Evolutionary conservation across 2,113 vertebrate genomes (phyloP), one percentile per base, ranked within the genome.

Genomic region (Pteropus alecto): DNA sequence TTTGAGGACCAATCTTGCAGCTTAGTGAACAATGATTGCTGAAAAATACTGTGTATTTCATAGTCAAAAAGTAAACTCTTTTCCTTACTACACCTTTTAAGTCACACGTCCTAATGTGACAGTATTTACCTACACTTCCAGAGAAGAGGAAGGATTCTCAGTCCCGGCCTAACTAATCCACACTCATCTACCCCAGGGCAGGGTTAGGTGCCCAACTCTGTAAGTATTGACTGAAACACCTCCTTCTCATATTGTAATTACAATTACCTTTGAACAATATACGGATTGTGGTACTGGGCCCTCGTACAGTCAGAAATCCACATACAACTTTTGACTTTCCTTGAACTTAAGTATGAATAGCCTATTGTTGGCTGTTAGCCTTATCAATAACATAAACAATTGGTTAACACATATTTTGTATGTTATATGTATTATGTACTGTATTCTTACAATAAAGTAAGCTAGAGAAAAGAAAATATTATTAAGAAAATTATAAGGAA

Each of bases 31-130:
- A 19, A 61, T 56, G 54, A 73, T 67, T 95, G 56, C 51, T 81
- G 33, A 51, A 90, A 78, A 81, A 30, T 71, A 22, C 63, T 13
- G n/a, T 18, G 35, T 51, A 82, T 94, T 95, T 77, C 22, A 43
- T 84, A 67, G 38, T 58, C 33, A 83, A 61, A 96, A 92, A 86
- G 19, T 81, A 79, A 96, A 74, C 35, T 56, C 16, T 18, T 93
- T 9, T 89, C 22, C 22, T 94, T 21, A 26, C 6, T 94, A 19
- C 5, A 70, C 33, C 48, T 46, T 54, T 30, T 56, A 76, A 82
- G 12, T 81, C 28, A 41, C 24, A 24, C 13, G 28, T 63, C 38
- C 54, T n/a, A 54, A 0, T 58, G 51, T 65, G 28, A 76, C 14
- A 67, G 19, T 10, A 51, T 58, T 65, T 60, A 92, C 58, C 51